Conservation (phyloP, 1,140 invertebrate species). For the Globodera rostochiensis region DNA sequence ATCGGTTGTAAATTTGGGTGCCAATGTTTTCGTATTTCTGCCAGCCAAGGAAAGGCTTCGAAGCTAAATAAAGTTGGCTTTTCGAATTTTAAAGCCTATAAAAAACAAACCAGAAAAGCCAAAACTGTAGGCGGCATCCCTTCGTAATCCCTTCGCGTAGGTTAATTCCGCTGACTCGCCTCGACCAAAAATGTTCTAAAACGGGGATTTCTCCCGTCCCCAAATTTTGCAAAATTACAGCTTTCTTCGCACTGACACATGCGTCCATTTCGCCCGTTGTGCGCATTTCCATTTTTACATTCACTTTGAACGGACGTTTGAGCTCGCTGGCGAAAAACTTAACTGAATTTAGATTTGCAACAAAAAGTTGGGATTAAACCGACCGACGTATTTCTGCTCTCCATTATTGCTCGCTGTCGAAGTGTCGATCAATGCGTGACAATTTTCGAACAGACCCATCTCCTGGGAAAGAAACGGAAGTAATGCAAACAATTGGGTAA, state of each 20-base stretch:
- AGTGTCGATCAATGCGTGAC: conserved; percentile 55
- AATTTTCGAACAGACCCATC: conserved; percentile 59
- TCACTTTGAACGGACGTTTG: conserved; percentile 28
- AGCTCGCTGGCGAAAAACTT: background rate
- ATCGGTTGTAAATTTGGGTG: conserved; percentile 36
- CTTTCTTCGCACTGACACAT: conserved; percentile 48
- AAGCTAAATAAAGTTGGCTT: background rate
- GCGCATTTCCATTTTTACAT: conserved; percentile 57
- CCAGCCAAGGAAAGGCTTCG: conserved; percentile 63
- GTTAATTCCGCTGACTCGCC: conserved; percentile 52
- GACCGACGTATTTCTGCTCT: background rate
- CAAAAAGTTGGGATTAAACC: background rate
- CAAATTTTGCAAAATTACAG: conserved; percentile 28
- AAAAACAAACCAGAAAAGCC: conserved; percentile 39
- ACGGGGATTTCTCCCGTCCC: conserved; percentile 1
- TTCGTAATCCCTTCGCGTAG: conserved; percentile 53
- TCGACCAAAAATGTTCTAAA: conserved; percentile 58
- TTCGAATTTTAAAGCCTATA: conserved; percentile 5
- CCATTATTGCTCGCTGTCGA: conserved; percentile 2
- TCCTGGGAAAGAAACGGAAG: conserved; percentile 44
- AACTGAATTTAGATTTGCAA: background rate
- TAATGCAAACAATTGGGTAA: conserved; percentile 25
- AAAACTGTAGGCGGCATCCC: conserved; percentile 53
- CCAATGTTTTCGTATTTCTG: conserved; percentile 53
- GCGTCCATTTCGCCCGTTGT: conserved; percentile 60